Evolutionary conservation across 2,113 vertebrate genomes (phyloP), one percentile per base, ranked within the genome.

Genomic region (rat (Rattus norvegicus)): DNA sequence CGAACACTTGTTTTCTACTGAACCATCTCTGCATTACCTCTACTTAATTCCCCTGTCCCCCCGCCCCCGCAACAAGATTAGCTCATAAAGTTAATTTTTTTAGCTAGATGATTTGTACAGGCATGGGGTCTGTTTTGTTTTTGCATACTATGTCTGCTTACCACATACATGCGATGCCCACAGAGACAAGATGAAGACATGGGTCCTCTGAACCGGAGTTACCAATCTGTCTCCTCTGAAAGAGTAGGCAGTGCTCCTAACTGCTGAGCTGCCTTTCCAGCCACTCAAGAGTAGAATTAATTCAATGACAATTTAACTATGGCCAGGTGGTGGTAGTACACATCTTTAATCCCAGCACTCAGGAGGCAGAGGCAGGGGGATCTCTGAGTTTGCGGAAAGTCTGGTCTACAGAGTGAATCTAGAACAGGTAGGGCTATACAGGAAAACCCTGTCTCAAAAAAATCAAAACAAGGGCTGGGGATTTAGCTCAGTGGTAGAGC

Each of bases 251-350:
- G 52, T 56, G 33, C 9, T 80, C 33, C 56, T n/a, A 22, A 30
- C 52, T 36, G 7, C 65, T 77, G 52, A 54, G 52, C 43, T 43
- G 43, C 43, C 76, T 52, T 52, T 56, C 77, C 52, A 80, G 49
- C 49, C 30, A 80, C 49, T 36, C 52, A 81, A 81, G 79, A n/a
- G 2, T 56, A 81, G 30, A 52, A 52, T 90, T 88, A 91, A 86
- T 33, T 89, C 86, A 85, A 92, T 67, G 69, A 81, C 47, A 95
- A 43, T 84, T 91, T 83, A 91, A 95, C 90, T 20, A 72, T 72
- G 36, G 36, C 70, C 17, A 30, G 36, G 70, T 19, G 17, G 17
- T n/a, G 70, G 70, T 72, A 36, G 70, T 20, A 8, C 36, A 72
- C 19, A 17, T 7, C 70, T 72, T n/a, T 19, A 72, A 39, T 67